Percentiles rank a stretch among this genome's conserved stretches.
Evolutionary conservation across 2,113 vertebrate species (phyloP).

Genomic region (Anguilla rostrata): DNA sequence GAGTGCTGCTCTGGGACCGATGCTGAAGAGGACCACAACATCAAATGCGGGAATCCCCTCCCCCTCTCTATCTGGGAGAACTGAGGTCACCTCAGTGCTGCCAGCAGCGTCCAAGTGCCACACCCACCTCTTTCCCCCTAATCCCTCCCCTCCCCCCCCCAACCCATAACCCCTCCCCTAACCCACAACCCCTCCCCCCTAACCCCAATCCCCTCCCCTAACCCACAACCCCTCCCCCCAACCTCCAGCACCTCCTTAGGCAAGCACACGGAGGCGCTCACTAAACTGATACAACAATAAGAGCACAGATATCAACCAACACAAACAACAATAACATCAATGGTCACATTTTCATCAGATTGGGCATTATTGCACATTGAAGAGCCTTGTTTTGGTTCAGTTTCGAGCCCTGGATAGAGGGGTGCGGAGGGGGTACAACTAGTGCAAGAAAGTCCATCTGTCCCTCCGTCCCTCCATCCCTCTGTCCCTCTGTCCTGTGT

Average conservation of each 20-base stretch:
- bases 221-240: not conserved
- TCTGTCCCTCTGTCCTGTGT: not conserved
- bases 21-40: not conserved
- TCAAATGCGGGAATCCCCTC: not conserved
- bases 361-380: conserved; percentile 34
- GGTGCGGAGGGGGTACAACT: not conserved
- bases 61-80: not conserved
- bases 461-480: not conserved
- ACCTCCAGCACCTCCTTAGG: not conserved
- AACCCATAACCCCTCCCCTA: too few species aligned
- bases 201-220: too few species aligned
- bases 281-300: not conserved
- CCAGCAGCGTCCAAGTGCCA: not conserved
- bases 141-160: too few species aligned
- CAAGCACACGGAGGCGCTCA: not conserved
- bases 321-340: not conserved
- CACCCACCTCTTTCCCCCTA: not conserved
- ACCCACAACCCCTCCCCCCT: not conserved
- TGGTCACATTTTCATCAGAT: conserved; percentile 1
- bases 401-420: not conserved
- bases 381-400: conserved; percentile 6
- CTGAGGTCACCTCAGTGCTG: not conserved
- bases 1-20: not conserved
- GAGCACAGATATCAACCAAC: conserved; percentile 9
- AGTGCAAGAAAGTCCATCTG: not conserved